A percentile compares a stretch with the other conserved stretches of the same genome.
phyloP scores from a whole-genome alignment of 1,140 invertebrate genomes.

The Drosophila guanche region DNA sequence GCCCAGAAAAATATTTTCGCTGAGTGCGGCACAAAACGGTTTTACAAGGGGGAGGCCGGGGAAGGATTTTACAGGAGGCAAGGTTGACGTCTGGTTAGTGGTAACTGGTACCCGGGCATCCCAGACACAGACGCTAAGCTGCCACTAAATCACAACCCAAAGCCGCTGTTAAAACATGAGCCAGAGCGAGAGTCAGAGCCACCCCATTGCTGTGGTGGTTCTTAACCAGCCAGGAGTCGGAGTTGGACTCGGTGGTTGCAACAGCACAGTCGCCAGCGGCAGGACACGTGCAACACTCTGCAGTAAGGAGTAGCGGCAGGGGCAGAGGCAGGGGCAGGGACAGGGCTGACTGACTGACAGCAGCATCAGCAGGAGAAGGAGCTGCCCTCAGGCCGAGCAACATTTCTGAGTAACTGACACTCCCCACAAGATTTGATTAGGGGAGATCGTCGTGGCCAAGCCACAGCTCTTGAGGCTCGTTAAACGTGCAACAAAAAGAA shows the following conservation, averaged over 20 bases:
- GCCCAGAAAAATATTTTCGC: slow-evolving; percentile 68
- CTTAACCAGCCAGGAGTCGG: slow-evolving; percentile 1
- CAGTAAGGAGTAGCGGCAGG: slow-evolving; percentile 5
- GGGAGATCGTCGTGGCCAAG: slow-evolving; percentile 14
- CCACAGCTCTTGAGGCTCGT: slow-evolving; percentile 24
- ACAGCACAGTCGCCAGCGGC: slow-evolving; percentile 28
- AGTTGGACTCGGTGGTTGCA: slow-evolving; percentile 33
- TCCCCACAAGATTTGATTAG: slow-evolving; percentile 55
- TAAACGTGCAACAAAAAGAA: slow-evolving; percentile 24
- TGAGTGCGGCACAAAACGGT: slow-evolving; percentile 67
- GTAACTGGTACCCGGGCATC: slow-evolving; percentile 51
- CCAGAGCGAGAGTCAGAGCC: slow-evolving; percentile 27
- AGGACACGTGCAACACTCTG: slow-evolving; percentile 45
- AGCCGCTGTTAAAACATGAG: slow-evolving; percentile 81
- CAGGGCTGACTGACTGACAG: slow-evolving; percentile 33
- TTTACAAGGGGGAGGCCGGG: neutral
- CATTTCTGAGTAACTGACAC: slow-evolving; percentile 42
- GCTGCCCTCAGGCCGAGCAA: neutral
- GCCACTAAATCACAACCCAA: slow-evolving; percentile 81
- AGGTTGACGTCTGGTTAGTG: slow-evolving; percentile 6
- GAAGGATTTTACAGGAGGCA: neutral
- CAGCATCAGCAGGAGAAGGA: slow-evolving; percentile 19
- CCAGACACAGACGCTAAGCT: slow-evolving; percentile 64
- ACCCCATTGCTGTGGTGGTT: slow-evolving; percentile 49
- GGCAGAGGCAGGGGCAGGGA: neutral